Conservation (phyloP, 2,113 vertebrate species). For the Corydoras maculifer region DNA sequence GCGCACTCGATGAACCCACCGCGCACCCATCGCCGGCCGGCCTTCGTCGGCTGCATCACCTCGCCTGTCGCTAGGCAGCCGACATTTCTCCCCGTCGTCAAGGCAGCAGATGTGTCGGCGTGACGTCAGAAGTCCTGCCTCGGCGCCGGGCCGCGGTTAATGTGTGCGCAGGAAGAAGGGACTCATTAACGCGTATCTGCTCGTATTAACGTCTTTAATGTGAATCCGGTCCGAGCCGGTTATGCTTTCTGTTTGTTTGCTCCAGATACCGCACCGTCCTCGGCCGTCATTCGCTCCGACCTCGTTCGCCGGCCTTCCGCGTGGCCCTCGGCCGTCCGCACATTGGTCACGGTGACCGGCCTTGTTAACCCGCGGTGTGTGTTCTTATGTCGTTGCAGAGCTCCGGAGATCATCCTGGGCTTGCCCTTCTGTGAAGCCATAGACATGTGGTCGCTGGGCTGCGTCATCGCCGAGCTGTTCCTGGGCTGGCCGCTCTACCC, state of each 20-base stretch:
- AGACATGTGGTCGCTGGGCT: conserved; percentile 98
- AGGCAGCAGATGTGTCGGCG: conserved; percentile 54
- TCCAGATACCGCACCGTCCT: neutral
- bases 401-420: conserved; percentile 97
- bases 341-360: conserved; percentile 20
- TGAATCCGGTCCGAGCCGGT: neutral
- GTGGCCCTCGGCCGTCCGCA: conserved; percentile 8
- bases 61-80: conserved; percentile 52
- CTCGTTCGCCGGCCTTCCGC: neutral
- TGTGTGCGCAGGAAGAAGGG: conserved; percentile 3
- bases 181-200: conserved; percentile 1
- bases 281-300: neutral
- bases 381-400: conserved; percentile 66
- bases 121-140: conserved; percentile 30
- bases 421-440: conserved; percentile 97
- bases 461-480: conserved; percentile 94
- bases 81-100: conserved; percentile 51
- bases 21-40: conserved; percentile 29
- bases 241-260: neutral
- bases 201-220: neutral
- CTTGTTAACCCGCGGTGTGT: conserved; percentile 5
- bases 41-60: conserved; percentile 41
- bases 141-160: neutral
- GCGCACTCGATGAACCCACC: conserved; percentile 41
- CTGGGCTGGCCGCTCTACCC: conserved; percentile 97